Evolutionary conservation across 53 echinoderm and acorn worm genomes (phyloP).

Genomic region (Arbacia lixula): DNA sequence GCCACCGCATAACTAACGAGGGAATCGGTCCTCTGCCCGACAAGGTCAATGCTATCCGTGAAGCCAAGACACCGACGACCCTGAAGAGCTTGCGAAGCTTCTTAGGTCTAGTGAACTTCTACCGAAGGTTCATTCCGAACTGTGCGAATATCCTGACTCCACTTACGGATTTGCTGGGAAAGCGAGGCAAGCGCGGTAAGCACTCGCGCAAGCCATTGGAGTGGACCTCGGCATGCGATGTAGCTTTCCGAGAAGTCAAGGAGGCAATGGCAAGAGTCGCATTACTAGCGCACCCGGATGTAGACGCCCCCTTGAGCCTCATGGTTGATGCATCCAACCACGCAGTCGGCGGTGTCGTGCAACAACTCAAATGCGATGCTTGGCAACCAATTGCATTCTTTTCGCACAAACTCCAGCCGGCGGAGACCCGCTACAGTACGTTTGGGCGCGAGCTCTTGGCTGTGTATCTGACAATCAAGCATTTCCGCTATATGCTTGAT

Average conservation of each 20-base stretch:
- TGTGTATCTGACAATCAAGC: conserved; percentile 41
- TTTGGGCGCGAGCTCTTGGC: conserved; percentile 64
- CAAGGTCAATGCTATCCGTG: conserved; percentile 58
- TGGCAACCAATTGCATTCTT: conserved; percentile 66
- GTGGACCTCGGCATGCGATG: conserved; percentile 1
- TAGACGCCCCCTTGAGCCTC: conserved; percentile 46
- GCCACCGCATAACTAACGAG: conserved; percentile 15
- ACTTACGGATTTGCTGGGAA: conserved; percentile 32
- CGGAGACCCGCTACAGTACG: conserved; percentile 63
- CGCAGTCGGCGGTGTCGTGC: conserved; percentile 63
- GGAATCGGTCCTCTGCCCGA: conserved; percentile 46
- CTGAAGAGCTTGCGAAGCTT: conserved; percentile 37
- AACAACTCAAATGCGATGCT: conserved; percentile 35
- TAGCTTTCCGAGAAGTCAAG: conserved; percentile 35
- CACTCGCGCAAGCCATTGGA: conserved; percentile 9
- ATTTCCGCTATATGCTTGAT: conserved; percentile 63
- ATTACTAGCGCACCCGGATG: conserved; percentile 45
- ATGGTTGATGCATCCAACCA: conserved; percentile 63
- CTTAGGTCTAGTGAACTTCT: conserved; percentile 56
- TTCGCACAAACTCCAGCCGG: conserved; percentile 45
- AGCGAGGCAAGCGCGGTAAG: background rate
- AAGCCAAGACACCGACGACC: conserved; percentile 41
- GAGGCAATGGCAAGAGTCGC: conserved; percentile 32
- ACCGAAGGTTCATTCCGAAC: conserved; percentile 32
- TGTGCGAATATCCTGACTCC: conserved; percentile 42